phyloP scores from a whole-genome alignment of 2,888 invertebrate species.

The Melitaea athalia region DNA sequence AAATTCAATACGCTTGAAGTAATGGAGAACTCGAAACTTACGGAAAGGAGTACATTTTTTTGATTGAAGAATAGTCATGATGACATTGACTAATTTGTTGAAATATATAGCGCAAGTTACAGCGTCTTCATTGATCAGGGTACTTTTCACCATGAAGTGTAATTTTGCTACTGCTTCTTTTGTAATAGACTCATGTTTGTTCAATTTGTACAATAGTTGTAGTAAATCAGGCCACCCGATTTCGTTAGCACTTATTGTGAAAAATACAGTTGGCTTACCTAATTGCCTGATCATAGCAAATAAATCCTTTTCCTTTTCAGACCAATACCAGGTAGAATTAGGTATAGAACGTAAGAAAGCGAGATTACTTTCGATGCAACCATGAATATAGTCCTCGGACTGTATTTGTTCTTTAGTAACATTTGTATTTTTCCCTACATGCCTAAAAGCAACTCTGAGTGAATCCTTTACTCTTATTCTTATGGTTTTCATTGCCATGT shows the following conservation, averaged over 20 bases:
- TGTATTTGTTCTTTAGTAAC: constrained; percentile 15
- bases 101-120: constrained; percentile 43
- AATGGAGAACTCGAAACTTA: constrained; percentile 43
- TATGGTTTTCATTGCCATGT: constrained; percentile 46
- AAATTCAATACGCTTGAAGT: constrained; percentile 48
- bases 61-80: constrained; percentile 41
- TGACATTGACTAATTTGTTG: constrained; percentile 47
- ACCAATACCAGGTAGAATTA: neutral
- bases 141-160: constrained; percentile 18
- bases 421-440: constrained; percentile 15
- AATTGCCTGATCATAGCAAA: too few species aligned
- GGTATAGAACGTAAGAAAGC: constrained; percentile 21
- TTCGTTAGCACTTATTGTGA: too few species aligned
- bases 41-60: constrained; percentile 43
- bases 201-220: too few species aligned
- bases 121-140: constrained; percentile 42
- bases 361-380: constrained; percentile 42
- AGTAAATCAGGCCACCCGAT: too few species aligned
- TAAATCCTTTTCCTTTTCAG: neutral
- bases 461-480: neutral
- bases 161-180: too few species aligned
- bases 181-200: too few species aligned
- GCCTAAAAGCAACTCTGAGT: constrained; percentile 19
- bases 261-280: too few species aligned
- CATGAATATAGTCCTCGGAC: constrained; percentile 15